A percentile compares a stretch with the other conserved stretches of the same genome.
Evolutionary conservation across 2,113 vertebrate genomes (phyloP).

Genomic region (Perognathus longimembris): DNA sequence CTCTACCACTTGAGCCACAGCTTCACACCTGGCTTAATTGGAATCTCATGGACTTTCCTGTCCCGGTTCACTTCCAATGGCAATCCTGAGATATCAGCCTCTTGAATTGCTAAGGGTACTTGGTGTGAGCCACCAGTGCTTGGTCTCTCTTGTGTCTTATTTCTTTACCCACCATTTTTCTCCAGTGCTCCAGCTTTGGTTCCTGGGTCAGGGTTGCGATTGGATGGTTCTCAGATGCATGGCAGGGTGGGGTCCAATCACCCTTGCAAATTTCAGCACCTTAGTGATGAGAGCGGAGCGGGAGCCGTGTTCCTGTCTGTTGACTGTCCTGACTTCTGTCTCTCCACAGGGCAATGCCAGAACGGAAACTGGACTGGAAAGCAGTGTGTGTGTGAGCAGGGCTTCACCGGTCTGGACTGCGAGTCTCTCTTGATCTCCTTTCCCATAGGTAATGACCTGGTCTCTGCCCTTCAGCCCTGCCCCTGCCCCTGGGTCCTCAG

Average conservation of each 20-base stretch:
- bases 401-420: constrained; percentile 21
- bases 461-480: neutral
- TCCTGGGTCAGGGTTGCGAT: neutral
- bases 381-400: neutral
- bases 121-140: too few species aligned
- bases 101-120: neutral
- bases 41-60: too few species aligned
- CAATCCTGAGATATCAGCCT: neutral
- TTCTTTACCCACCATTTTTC: neutral
- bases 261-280: neutral
- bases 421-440: neutral
- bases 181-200: neutral
- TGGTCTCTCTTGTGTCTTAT: neutral
- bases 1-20: too few species aligned
- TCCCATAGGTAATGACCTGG: constrained; percentile 37
- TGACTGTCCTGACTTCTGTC: neutral
- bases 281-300: neutral
- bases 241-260: fast-evolving
- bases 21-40: too few species aligned
- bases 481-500: neutral
- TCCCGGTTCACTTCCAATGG: too few species aligned
- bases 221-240: neutral
- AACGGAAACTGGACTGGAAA: neutral
- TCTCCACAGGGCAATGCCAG: constrained; percentile 9
- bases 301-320: neutral